Base-by-base conservation (phyloP, 1,140 invertebrate species). In the Pogonomyrmex californicus region DNA sequence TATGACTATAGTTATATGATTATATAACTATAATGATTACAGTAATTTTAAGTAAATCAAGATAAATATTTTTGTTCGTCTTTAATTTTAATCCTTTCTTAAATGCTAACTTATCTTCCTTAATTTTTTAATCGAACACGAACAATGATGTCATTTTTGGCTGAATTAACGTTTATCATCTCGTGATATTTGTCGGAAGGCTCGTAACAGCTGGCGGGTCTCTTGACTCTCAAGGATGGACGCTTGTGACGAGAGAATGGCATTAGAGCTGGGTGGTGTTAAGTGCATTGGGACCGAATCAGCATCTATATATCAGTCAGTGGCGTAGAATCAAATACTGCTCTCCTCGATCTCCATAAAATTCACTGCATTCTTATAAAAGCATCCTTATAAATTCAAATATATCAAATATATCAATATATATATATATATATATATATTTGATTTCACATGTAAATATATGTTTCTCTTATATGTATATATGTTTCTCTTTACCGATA, bases 241-340 rank as follows among this genome's bases (percentile, higher is more conserved):
- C 85, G 78, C 65, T 90, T 86, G 88, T 86, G 85, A 90, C 88
- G 89, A 87, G 88, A 86, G 81, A 90, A 90, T 88, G 87, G 81
- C 86, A 90, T 91, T 90, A 90, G 89, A 82, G 76, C 49, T 88
- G 86, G 88, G 66, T 88, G 75, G 81, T 90, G 89, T 90, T 90
- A 90, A 90, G 89, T 91, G 89, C 88, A 71, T 77, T 86, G 88
- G 76, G 82, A 90, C 78, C 81, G 63, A 90, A 91, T 90, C 81
- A 51, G 56, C 70, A 76, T 86, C 68, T 85, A 86, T 90, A 81
- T 66, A 88, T 81, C 81, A 75, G 17, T 70, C 83, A 89, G 79
- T 86, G 70, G 87, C 87, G 88, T 66, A 86, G 82, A 85, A 51
- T 86, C 77, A 38, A 36, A 78, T 73, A 70, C 75, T 30, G 68